Conservation (phyloP, 2,888 invertebrate species). For the Arrhopalites spinosus region DNA sequence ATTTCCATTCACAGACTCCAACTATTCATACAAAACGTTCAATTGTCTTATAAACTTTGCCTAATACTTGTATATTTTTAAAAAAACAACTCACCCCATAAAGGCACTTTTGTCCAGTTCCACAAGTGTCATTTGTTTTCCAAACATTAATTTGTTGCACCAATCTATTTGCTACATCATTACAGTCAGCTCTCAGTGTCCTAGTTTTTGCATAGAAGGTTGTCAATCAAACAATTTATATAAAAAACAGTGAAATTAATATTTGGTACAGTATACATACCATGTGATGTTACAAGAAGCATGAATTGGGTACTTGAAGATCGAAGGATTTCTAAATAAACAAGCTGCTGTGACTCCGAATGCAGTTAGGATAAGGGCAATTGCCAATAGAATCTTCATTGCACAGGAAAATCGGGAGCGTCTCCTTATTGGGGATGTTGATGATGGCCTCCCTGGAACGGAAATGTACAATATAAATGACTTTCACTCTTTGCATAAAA, state of each 20-base stretch:
- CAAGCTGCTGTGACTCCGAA: constrained; percentile 39
- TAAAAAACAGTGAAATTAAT: neutral
- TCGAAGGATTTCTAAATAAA: constrained; percentile 52
- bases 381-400: constrained; percentile 17
- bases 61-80: neutral
- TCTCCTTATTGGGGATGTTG: neutral
- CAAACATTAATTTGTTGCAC: constrained; percentile 55
- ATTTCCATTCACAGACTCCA: constrained; percentile 39
- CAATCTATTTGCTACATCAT: constrained; percentile 47
- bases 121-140: constrained; percentile 34
- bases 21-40: constrained; percentile 22
- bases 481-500: too few species aligned
- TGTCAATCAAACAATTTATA: neutral
- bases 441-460: too few species aligned
- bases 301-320: constrained; percentile 55
- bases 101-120: constrained; percentile 33
- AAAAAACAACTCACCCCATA: constrained; percentile 18
- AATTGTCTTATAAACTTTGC: neutral
- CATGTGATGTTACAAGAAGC: constrained; percentile 56
- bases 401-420: neutral
- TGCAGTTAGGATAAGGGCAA: neutral
- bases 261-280: constrained; percentile 36
- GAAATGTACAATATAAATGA: too few species aligned
- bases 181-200: constrained; percentile 54
- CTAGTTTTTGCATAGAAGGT: constrained; percentile 32